phyloP scores from a whole-genome alignment of 2,888 invertebrate genomes.

The Gastracanthus pulcherrimus region DNA sequence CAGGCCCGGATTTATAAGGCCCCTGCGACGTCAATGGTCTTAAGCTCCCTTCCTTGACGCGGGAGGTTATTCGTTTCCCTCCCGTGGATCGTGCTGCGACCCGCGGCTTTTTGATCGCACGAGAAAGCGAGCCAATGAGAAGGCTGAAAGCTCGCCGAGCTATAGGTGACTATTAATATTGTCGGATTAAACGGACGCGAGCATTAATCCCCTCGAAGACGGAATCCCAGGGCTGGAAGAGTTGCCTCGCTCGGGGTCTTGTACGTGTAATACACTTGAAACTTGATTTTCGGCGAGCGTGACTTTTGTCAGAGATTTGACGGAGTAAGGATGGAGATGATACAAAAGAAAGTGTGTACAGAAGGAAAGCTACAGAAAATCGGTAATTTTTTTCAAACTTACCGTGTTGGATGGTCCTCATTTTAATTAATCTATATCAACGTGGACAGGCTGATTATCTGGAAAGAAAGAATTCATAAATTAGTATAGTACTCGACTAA shows the following conservation, averaged over 20 bases:
- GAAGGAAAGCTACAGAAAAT: no score
- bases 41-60: neutral
- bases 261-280: neutral
- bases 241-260: neutral
- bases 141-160: conserved; percentile 37
- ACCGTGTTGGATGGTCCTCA: no score
- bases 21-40: conserved; percentile 67
- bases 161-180: conserved; percentile 76
- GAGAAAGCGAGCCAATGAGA: conserved; percentile 64
- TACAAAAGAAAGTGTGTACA: no score
- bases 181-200: conserved; percentile 75
- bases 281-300: conserved; percentile 64
- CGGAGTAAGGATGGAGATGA: no score
- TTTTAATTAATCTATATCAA: no score
- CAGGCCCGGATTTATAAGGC: conserved; percentile 60
- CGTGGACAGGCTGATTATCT: no score
- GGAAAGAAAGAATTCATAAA: no score
- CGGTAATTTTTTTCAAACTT: no score
- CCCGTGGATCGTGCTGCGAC: no score
- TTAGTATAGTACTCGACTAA: no score
- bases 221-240: conserved; percentile 68
- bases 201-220: conserved; percentile 73
- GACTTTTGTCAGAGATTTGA: neutral
- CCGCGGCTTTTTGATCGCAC: conserved; percentile 67
- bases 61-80: neutral